Evolutionary conservation across 2,113 vertebrate genomes (phyloP).

Genomic region (Burhinus oedicnemus): DNA sequence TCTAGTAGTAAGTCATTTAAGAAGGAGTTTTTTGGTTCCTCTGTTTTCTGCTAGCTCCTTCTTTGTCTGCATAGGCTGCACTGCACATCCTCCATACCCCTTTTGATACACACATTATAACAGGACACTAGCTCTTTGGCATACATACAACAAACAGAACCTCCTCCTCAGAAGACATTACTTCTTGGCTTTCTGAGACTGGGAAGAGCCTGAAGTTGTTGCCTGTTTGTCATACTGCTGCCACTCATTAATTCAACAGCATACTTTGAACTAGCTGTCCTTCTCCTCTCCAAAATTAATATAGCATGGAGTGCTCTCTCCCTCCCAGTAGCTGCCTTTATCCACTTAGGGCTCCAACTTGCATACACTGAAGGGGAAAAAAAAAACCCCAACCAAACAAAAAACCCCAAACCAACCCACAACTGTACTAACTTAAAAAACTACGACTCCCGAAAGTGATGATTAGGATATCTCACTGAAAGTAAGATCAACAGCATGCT

Average conservation of each 20-base stretch:
- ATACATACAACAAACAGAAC: not conserved
- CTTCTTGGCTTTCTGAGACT: not conserved
- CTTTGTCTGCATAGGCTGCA: not conserved
- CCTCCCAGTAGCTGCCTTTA: not conserved
- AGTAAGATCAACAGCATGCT: rapidly evolving
- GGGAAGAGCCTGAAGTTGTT: not conserved
- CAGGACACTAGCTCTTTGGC: not conserved
- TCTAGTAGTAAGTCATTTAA: not conserved
- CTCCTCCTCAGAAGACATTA: not conserved
- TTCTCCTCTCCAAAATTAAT: not conserved
- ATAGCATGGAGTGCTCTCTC: not conserved
- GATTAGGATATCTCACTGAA: not conserved
- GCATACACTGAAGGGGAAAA: rapidly evolving
- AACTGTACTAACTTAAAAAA: not conserved
- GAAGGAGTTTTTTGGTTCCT: not conserved
- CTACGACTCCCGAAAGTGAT: not conserved
- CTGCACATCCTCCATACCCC: not conserved
- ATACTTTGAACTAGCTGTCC: not conserved
- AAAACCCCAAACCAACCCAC: not conserved
- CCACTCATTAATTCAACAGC: not conserved
- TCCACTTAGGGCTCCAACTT: not conserved
- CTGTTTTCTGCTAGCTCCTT: not conserved
- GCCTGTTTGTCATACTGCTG: not conserved
- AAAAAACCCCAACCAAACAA: not conserved
- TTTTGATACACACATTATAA: not conserved